These are phyloP conservation scores for Neodiprion lecontei DNA, from an alignment of 1,140 invertebrate species.

Conservation along the genomic window DNA sequence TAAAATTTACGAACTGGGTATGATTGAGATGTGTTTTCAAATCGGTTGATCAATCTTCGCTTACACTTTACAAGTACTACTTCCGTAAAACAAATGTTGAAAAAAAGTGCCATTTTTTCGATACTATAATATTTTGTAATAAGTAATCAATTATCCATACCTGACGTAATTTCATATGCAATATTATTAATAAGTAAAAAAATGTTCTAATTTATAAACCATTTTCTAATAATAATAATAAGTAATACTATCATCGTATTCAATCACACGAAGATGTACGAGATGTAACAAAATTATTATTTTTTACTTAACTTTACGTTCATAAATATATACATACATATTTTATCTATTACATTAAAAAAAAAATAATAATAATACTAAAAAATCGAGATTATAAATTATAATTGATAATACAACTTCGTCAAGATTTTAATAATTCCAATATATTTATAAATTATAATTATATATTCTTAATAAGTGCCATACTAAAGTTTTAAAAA, in stretches of 20 bases:
- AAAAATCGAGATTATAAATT: not conserved
- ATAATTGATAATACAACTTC: not conserved
- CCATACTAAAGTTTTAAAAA: not conserved
- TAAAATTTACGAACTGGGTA: not conserved
- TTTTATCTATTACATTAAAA: too few species aligned
- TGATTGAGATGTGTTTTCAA: not conserved
- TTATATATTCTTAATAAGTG: constrained; percentile 8
- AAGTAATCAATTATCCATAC: not conserved
- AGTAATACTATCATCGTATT: too few species aligned
- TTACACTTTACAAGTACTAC: not conserved
- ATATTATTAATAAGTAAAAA: not conserved
- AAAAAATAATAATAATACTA: not conserved
- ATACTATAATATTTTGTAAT: not conserved
- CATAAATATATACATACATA: too few species aligned
- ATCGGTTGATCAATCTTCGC: not conserved
- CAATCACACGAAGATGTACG: too few species aligned
- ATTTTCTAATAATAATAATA: not conserved
- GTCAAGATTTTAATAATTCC: constrained; percentile 9
- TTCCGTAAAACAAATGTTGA: constrained; percentile 1
- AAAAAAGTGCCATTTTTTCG: not conserved
- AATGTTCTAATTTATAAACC: not conserved
- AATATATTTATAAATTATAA: not conserved
- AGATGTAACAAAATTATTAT: too few species aligned
- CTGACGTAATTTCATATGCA: too few species aligned
- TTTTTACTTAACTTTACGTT: too few species aligned